phyloP scores from a whole-genome alignment of 2,797 vertebrate species.

The Sciurus vulgaris region DNA sequence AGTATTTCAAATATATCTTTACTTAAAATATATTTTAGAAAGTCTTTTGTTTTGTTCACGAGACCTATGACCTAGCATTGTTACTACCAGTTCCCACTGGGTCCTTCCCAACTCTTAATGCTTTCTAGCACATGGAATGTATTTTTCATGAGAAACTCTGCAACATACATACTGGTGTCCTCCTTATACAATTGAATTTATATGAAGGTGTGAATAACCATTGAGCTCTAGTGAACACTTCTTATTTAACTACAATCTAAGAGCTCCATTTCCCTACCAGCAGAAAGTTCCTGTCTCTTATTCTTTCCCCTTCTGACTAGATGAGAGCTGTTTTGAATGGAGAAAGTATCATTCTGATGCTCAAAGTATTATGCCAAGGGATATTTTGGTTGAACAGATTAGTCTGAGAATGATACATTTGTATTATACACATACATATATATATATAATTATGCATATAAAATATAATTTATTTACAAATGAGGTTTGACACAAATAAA shows the following conservation, averaged over 20 bases:
- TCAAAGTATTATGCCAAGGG: not conserved
- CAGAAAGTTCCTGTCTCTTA: not conserved
- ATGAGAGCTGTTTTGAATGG: not conserved
- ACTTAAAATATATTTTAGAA: not conserved
- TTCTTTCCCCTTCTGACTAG: rapidly evolving
- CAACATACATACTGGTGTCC: not conserved
- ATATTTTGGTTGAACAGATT: not conserved
- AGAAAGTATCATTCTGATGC: not conserved
- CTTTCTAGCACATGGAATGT: not conserved
- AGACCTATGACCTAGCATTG: rapidly evolving
- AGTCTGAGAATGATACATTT: not conserved
- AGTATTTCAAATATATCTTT: not conserved
- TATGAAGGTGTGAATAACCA: rapidly evolving
- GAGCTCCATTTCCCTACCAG: not conserved
- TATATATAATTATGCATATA: not conserved
- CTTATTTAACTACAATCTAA: not conserved
- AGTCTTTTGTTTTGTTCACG: not conserved
- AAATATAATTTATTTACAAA: not conserved
- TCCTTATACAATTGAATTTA: too few relatives aligned
- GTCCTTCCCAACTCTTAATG: not conserved
- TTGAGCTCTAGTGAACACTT: not conserved
- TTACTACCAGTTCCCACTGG: rapidly evolving
- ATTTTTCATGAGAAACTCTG: not conserved
- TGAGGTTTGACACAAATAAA: not conserved
- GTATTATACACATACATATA: not conserved